A percentile compares a stretch with the other conserved stretches of the same genome.
phyloP scores from a whole-genome alignment of 2,797 vertebrate genomes.

The Takifugu ocellatus region DNA sequence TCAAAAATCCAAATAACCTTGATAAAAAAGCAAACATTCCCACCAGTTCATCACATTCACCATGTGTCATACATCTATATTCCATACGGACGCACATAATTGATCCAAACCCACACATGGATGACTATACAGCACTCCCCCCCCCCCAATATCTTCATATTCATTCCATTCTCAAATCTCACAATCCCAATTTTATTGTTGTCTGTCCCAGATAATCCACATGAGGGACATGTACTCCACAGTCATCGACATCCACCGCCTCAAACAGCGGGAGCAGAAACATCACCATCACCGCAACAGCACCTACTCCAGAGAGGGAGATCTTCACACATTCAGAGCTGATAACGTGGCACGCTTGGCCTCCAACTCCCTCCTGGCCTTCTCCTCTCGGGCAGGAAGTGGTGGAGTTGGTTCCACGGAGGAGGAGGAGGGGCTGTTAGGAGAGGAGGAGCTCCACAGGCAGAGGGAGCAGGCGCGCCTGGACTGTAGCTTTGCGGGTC shows the following conservation, averaged over 20 bases:
- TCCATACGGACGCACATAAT: background rate
- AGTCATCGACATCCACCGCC: slow-evolving; percentile 94
- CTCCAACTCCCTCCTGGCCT: slow-evolving; percentile 80
- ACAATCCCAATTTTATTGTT: too few species aligned
- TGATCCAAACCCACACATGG: too few species aligned
- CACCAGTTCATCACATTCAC: too few species aligned
- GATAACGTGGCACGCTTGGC: slow-evolving; percentile 79
- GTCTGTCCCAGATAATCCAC: slow-evolving; percentile 82
- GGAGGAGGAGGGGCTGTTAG: slow-evolving; percentile 77
- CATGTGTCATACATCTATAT: background rate
- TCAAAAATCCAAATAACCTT: slow-evolving; percentile 52
- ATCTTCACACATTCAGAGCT: slow-evolving; percentile 54
- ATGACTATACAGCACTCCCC: too few species aligned
- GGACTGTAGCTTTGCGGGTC: slow-evolving; percentile 67
- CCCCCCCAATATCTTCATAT: background rate
- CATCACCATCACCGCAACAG: slow-evolving; percentile 71
- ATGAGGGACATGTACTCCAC: slow-evolving; percentile 99
- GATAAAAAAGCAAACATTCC: too few species aligned
- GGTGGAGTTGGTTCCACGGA: slow-evolving; percentile 46
- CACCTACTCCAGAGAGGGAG: slow-evolving; percentile 55
- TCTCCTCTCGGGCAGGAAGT: slow-evolving; percentile 71
- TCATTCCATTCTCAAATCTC: background rate
- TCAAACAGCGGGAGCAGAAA: slow-evolving; percentile 86
- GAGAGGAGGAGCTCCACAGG: slow-evolving; percentile 69
- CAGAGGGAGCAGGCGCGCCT: slow-evolving; percentile 37